Evolutionary conservation across 2,888 invertebrate genomes (phyloP), one percentile per base, ranked within the genome.

Genomic region (Drosophila buzzatii): DNA sequence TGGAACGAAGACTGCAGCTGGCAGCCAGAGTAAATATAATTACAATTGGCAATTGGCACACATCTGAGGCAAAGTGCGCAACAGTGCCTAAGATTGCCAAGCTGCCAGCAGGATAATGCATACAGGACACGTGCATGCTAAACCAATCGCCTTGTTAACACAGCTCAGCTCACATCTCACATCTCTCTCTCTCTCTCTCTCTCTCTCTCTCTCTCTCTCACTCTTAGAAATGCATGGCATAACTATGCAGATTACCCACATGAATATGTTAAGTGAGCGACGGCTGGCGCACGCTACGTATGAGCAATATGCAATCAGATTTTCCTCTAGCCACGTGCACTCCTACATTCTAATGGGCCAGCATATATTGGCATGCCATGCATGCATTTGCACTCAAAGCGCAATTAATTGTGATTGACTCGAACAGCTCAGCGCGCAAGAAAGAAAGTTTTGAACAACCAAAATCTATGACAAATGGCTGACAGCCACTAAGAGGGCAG

Each of bases 21-120:
- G 37, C 56, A 62, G 49, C 73, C 59, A 75, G 65, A 73, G 86
- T 70, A 83, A 88, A 90, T 78, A 90, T 90, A 85, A 85, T 90
- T 88, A 81, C 86, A 55, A 63, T 72, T 63, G 72, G 66, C 88
- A 85, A 67, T 74, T 88, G 88, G 70, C 90, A 82, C 55, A 81
- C 69, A 77, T 76, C 64, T 60, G 44, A 31, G 53, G 31, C 56
- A 56, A 39, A 37, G 52, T 31, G 31, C 23, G 33, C 61, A 60
- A 37, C 37, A 37, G 37, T 14, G 37, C 5, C 37, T 12, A 16
- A 10, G 33, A 42, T 51, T 47, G 65, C 52, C 31, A 18, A 10
- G 39, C 33, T 20, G 5, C 35, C 42, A n/a, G 10, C 63, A 63
- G 80, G 51, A 64, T 68, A 68, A 62, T 60, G 44, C 59, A 45